These are phyloP conservation scores for Sebastiscus tertius DNA, from an alignment of 2,797 vertebrate species.

Conservation along the genomic window DNA sequence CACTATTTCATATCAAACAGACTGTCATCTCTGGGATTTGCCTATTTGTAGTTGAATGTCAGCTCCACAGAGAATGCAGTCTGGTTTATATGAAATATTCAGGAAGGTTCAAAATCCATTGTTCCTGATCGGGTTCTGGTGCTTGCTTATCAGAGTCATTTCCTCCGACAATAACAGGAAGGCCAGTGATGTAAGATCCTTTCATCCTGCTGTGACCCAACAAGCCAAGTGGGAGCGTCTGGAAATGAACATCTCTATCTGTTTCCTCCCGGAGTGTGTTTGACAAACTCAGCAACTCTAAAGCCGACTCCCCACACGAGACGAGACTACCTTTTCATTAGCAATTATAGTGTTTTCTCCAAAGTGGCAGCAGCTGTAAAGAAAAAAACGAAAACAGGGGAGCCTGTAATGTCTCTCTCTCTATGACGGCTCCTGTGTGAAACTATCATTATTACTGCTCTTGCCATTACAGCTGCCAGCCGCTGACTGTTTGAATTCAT, in stretches of 20 bases:
- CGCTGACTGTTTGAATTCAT: slow-evolving; percentile 41
- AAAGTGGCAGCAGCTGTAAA: slow-evolving; percentile 29
- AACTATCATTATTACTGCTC: slow-evolving; percentile 47
- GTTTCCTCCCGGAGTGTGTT: slow-evolving; percentile 26
- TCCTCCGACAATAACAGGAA: slow-evolving; percentile 71
- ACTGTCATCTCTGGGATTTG: neutral
- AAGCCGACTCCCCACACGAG: slow-evolving; percentile 16
- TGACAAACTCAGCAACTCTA: slow-evolving; percentile 13
- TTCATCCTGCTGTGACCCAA: slow-evolving; percentile 53
- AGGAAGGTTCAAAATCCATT: slow-evolving; percentile 33
- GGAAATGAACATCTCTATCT: slow-evolving; percentile 33
- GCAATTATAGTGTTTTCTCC: slow-evolving; percentile 55
- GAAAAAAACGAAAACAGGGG: neutral
- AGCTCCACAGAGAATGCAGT: neutral
- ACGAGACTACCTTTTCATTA: slow-evolving; percentile 54
- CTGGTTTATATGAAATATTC: neutral
- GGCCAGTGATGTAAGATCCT: slow-evolving; percentile 34
- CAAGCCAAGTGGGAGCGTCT: slow-evolving; percentile 33
- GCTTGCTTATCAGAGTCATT: slow-evolving; percentile 42
- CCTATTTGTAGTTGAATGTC: slow-evolving; percentile 18
- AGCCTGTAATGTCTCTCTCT: slow-evolving; percentile 26
- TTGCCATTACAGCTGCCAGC: slow-evolving; percentile 43
- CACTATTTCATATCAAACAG: neutral
- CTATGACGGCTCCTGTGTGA: slow-evolving; percentile 33
- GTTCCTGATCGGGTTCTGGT: slow-evolving; percentile 12